Conservation (phyloP, 1,140 invertebrate genomes). For the Aphelenchoides fujianensis region DNA sequence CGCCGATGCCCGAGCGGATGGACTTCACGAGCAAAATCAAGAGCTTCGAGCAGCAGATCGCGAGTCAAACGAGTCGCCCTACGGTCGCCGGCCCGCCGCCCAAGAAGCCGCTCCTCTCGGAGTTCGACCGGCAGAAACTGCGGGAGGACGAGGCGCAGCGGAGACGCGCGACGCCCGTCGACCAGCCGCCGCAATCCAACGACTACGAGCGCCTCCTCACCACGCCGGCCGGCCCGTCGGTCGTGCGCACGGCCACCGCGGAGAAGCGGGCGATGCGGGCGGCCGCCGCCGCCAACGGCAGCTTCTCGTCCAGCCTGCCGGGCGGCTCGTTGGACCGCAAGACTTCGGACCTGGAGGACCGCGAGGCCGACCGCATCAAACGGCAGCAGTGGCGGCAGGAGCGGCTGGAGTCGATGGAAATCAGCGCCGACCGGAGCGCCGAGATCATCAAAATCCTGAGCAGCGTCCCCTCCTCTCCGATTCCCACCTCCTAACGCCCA, state of each 20-base stretch:
- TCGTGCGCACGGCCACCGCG: background rate
- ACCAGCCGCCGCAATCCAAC: background rate
- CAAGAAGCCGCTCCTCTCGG: constrained; percentile 8
- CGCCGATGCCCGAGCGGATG: constrained; percentile 19
- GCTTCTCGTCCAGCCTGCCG: background rate
- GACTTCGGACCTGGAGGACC: constrained; percentile 30
- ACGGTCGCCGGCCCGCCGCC: background rate
- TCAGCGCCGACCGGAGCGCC: constrained; percentile 43
- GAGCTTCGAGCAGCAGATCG: constrained; percentile 9
- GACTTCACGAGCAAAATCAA: constrained; percentile 1
- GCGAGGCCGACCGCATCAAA: constrained; percentile 38
- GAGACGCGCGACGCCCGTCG: background rate
- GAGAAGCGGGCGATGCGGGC: background rate
- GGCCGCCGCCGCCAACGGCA: background rate
- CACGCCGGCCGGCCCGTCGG: background rate
- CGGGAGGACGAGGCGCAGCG: background rate
- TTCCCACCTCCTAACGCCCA: constrained; percentile 18
- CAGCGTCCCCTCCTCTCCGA: constrained; percentile 30
- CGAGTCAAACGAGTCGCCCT: background rate
- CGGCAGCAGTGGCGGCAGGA: constrained; percentile 48
- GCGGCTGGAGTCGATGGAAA: constrained; percentile 42
- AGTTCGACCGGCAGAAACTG: background rate
- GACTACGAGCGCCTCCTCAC: constrained; percentile 2
- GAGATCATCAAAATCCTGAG: constrained; percentile 46
- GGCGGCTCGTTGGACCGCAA: background rate